phyloP scores from a whole-genome alignment of 1,140 invertebrate species.

The Pemphigus obesinymphae region DNA sequence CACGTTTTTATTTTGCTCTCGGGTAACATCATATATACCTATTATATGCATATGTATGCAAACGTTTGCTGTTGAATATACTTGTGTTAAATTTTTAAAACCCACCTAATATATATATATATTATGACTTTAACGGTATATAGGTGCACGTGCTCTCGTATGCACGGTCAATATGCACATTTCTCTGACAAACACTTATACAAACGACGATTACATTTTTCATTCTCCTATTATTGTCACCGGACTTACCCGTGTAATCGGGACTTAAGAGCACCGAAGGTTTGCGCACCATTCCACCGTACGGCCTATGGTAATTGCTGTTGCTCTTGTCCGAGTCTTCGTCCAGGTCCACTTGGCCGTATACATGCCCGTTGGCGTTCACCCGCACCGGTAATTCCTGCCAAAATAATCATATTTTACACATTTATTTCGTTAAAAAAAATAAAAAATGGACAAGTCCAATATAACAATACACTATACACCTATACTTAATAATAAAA shows the following conservation, averaged over 20 bases:
- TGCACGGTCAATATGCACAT: too few relatives aligned
- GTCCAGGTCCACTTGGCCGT: slow-evolving; percentile 56
- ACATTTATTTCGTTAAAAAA: too few relatives aligned
- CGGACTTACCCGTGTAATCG: slow-evolving; percentile 47
- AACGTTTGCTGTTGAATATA: too few relatives aligned
- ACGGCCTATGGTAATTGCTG: slow-evolving; percentile 24
- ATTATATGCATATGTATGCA: neutral
- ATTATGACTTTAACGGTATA: too few relatives aligned
- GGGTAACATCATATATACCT: slow-evolving; percentile 19
- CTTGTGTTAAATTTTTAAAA: neutral
- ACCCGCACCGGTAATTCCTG: slow-evolving; percentile 51
- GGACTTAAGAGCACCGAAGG: slow-evolving; percentile 43
- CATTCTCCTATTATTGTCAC: neutral
- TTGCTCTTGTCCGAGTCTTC: slow-evolving; percentile 52
- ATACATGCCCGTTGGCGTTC: slow-evolving; percentile 55
- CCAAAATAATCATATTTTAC: neutral
- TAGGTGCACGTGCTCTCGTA: too few relatives aligned
- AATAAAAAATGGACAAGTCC: too few relatives aligned
- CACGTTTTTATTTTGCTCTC: slow-evolving; percentile 28
- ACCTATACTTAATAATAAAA: too few relatives aligned
- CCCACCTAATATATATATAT: too few relatives aligned
- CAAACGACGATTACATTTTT: too few relatives aligned
- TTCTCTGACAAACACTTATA: too few relatives aligned
- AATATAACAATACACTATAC: too few relatives aligned
- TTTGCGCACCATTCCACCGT: neutral